Evolutionary conservation across 1,140 invertebrate genomes (phyloP), one percentile per base, ranked within the genome.

Genomic region (Episyrphus balteatus): DNA sequence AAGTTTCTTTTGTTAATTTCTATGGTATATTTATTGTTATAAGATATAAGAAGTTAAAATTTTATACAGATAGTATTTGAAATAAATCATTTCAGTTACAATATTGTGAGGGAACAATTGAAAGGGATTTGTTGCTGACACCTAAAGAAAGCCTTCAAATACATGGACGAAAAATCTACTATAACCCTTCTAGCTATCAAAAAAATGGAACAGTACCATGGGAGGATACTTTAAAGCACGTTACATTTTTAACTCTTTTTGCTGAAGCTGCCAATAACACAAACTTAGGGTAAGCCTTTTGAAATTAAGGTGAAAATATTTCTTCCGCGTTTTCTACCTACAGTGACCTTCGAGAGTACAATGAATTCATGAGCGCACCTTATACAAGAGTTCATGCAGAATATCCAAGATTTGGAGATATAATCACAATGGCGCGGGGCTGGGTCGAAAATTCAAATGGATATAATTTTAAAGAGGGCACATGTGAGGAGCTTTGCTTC

Each of bases 351-450:
- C 55, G 55, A 14, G 55, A 57, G 30, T 67, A 67, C 47, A 58
- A 57, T 21, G 53, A 62, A 21, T 66, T 68, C 38, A 45, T 64
- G 42, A 59, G 57, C 15, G 75, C 77, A 2, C 74, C 75, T 1
- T 75, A 80, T 51, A 59, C 74, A 34, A 31, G 48, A 13, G 70
- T 69, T 46, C 56, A 70, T 31, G 53, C 54, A 26, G 62, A 61
- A 68, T 65, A 65, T 2, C 53, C 67, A 19, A 66, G 70, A 12
- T 75, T 75, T 43, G 77, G 77, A n/a, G 79, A 81, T 45, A 74
- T 80, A 14, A 72, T 75, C 1, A 71, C 77, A 30, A 54, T 81
- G 55, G 75, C 78, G 5, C 73, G 70, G 52, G 79, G 79, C n/a
- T 70, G 74, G 42, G 54, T 81, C 19, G 67, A 79, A 49, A 40